Conservation (phyloP, 1,140 invertebrate species). For the Tetramorium simillimum region DNA sequence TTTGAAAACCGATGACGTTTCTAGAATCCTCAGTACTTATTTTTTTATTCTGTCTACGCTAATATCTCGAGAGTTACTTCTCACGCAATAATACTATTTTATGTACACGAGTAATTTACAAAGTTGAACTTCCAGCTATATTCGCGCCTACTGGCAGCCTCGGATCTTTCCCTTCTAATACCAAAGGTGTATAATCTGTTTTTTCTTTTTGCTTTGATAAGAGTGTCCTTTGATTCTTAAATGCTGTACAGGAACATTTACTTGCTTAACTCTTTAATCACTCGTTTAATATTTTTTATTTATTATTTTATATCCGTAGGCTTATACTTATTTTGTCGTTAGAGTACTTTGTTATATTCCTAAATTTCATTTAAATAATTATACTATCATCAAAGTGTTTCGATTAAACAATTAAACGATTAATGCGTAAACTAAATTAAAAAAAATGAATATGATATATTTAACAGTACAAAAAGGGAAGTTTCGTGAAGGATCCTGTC, state of each 20-base stretch:
- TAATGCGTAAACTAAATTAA: slow-evolving; percentile 67
- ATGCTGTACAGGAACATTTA: slow-evolving; percentile 86
- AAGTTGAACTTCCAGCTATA: slow-evolving; percentile 76
- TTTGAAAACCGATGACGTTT: slow-evolving; percentile 44
- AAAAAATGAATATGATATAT: slow-evolving; percentile 20
- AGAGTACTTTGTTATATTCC: slow-evolving; percentile 75
- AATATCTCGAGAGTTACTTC: slow-evolving; percentile 57
- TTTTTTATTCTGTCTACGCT: slow-evolving; percentile 63
- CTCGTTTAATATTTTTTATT: slow-evolving; percentile 66
- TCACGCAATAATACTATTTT: slow-evolving; percentile 68
- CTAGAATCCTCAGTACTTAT: slow-evolving; percentile 48
- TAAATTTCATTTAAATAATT: slow-evolving; percentile 76
- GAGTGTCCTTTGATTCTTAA: slow-evolving; percentile 85
- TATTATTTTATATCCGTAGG: slow-evolving; percentile 73
- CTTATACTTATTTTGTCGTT: slow-evolving; percentile 74
- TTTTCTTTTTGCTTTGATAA: slow-evolving; percentile 73
- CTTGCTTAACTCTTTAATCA: slow-evolving; percentile 80
- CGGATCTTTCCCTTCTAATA: slow-evolving; percentile 82
- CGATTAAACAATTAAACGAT: slow-evolving; percentile 69
- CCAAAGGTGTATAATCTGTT: slow-evolving; percentile 72
- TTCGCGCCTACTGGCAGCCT: slow-evolving; percentile 70
- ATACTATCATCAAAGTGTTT: slow-evolving; percentile 67
- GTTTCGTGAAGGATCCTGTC: slow-evolving; percentile 72
- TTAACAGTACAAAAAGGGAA: slow-evolving; percentile 50
- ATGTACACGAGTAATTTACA: slow-evolving; percentile 83